Conservation (phyloP, 2,888 invertebrate species). For the Lepidocyrtinus sp. region DNA sequence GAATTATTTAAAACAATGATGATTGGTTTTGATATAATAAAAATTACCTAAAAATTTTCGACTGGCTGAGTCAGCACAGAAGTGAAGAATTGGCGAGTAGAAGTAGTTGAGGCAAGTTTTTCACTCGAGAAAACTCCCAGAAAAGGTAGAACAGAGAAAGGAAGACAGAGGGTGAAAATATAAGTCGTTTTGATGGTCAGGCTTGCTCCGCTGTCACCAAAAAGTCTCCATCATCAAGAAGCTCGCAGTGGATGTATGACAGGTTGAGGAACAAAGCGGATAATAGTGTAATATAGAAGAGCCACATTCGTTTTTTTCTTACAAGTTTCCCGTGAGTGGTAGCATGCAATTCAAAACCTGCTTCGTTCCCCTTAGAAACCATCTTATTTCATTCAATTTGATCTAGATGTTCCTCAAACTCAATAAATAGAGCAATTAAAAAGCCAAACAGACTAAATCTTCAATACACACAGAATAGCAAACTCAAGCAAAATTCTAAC, state of each 20-base stretch:
- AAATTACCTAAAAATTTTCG: slow-evolving; percentile 55
- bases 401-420: too few species aligned
- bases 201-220: slow-evolving; percentile 30
- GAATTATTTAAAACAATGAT: slow-evolving; percentile 47
- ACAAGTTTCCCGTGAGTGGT: background rate
- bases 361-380: background rate
- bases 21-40: slow-evolving; percentile 54
- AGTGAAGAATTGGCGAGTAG: slow-evolving; percentile 46
- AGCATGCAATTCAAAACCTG: slow-evolving; percentile 6
- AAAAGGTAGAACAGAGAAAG: slow-evolving; percentile 35
- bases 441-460: too few species aligned
- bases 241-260: background rate
- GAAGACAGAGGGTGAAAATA: slow-evolving; percentile 29
- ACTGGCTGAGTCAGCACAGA: slow-evolving; percentile 51
- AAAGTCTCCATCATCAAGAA: slow-evolving; percentile 23
- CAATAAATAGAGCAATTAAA: too few species aligned
- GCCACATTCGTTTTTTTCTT: background rate
- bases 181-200: slow-evolving; percentile 38
- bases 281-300: background rate
- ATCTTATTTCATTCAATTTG: background rate
- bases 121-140: slow-evolving; percentile 27
- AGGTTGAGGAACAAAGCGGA: background rate
- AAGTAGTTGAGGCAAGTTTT: slow-evolving; percentile 21
- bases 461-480: too few species aligned
- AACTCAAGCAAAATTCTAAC: too few species aligned